Conservation (phyloP, 2,113 vertebrate genomes). For the Apteryx owenii region DNA sequence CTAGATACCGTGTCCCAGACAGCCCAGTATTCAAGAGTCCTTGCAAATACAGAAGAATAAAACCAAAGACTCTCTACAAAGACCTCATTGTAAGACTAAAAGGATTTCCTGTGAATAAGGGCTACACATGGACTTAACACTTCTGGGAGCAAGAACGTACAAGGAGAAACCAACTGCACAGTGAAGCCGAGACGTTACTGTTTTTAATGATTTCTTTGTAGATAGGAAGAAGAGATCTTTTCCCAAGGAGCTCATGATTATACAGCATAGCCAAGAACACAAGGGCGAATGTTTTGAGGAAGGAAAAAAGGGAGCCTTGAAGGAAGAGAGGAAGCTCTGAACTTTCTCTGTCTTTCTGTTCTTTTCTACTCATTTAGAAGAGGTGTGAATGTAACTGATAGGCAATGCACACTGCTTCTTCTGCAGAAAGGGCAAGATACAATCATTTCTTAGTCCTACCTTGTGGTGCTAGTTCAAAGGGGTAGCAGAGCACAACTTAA, state of each 20-base stretch:
- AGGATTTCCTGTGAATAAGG: slow-evolving; percentile 68
- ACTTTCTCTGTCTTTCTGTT: slow-evolving; percentile 18
- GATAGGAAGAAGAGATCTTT: slow-evolving; percentile 54
- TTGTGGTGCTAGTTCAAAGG: not conserved
- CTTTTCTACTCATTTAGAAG: slow-evolving; percentile 14
- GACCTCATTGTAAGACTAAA: slow-evolving; percentile 64
- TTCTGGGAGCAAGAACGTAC: slow-evolving; percentile 67
- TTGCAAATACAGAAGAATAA: slow-evolving; percentile 66
- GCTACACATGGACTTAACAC: slow-evolving; percentile 66
- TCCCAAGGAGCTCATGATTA: slow-evolving; percentile 59
- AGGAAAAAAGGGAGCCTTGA: slow-evolving; percentile 16
- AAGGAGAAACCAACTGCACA: slow-evolving; percentile 59
- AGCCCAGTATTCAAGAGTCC: slow-evolving; percentile 38
- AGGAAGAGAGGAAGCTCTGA: slow-evolving; percentile 40
- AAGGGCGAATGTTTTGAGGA: slow-evolving; percentile 24
- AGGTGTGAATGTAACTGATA: slow-evolving; percentile 18
- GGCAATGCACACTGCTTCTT: not conserved
- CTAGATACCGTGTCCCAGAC: slow-evolving; percentile 40
- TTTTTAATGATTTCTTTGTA: slow-evolving; percentile 50
- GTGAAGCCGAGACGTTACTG: slow-evolving; percentile 47
- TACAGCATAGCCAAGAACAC: not conserved
- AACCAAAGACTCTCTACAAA: slow-evolving; percentile 65
- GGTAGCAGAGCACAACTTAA: not conserved
- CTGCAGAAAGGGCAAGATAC: not conserved
- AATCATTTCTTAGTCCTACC: not conserved